Conservation (phyloP, 2,888 invertebrate genomes). For the Branchellion lobata region DNA sequence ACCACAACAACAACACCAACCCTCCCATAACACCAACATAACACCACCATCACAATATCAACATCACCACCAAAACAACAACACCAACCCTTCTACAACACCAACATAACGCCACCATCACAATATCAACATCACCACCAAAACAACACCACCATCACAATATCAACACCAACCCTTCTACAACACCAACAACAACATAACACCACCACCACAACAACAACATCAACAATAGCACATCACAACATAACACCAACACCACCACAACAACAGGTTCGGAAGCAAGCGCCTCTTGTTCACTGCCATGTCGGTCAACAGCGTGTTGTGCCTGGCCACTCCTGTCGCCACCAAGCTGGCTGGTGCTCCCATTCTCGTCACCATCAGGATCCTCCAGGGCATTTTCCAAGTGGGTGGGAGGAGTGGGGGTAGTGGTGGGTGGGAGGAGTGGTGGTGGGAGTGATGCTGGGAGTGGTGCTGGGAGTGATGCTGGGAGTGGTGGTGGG, state of each 20-base stretch:
- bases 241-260: neutral
- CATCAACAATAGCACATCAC: neutral
- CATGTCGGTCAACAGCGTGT: conserved; percentile 43
- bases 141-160: too few species aligned
- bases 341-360: conserved; percentile 22
- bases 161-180: too few species aligned
- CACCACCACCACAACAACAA: too few species aligned
- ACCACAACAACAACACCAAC: too few species aligned
- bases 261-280: conserved; percentile 47
- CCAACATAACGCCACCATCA: too few species aligned
- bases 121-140: too few species aligned
- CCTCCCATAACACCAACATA: too few species aligned
- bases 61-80: too few species aligned
- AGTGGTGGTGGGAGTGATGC: neutral
- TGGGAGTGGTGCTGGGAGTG: neutral
- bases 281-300: conserved; percentile 45
- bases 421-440: neutral
- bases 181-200: too few species aligned
- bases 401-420: conserved; percentile 66
- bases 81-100: too few species aligned
- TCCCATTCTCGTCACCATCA: conserved; percentile 73
- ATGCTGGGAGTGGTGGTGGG: too few species aligned
- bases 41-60: too few species aligned
- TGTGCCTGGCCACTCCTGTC: conserved; percentile 62
- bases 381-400: conserved; percentile 79